phyloP scores from a whole-genome alignment of 2,888 invertebrate genomes.

The Cryptus viduatorius region DNA sequence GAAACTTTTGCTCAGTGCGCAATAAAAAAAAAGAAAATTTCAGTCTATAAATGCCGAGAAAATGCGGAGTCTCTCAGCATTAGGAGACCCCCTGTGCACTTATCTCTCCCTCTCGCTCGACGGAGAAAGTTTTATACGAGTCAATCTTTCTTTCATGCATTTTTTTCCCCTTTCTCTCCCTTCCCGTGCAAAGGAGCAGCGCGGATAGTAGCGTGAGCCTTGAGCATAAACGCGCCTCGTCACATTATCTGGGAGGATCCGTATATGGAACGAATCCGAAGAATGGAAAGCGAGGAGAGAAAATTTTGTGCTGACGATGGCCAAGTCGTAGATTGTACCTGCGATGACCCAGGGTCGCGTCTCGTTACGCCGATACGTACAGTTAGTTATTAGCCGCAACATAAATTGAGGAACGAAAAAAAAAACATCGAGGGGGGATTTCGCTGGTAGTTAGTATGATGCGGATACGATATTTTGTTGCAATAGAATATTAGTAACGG shows the following conservation, averaged over 20 bases:
- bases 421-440: not conserved
- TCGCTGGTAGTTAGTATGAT: slow-evolving; percentile 1
- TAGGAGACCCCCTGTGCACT: slow-evolving; percentile 39
- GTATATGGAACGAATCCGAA: slow-evolving; percentile 64
- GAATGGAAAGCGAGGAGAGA: slow-evolving; percentile 71
- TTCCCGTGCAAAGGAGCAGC: not conserved
- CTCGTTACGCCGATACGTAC: slow-evolving; percentile 40
- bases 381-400: slow-evolving; percentile 48
- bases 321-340: slow-evolving; percentile 6
- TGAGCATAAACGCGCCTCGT: slow-evolving; percentile 39
- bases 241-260: slow-evolving; percentile 58
- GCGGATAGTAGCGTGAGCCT: slow-evolving; percentile 4
- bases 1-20: slow-evolving; percentile 46
- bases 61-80: slow-evolving; percentile 36
- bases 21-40: slow-evolving; percentile 42
- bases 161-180: slow-evolving; percentile 29
- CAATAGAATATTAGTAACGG: slow-evolving; percentile 25
- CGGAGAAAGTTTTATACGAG: slow-evolving; percentile 64
- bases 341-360: slow-evolving; percentile 27
- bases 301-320: slow-evolving; percentile 44
- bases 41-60: slow-evolving; percentile 25
- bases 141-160: slow-evolving; percentile 44
- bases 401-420: slow-evolving; percentile 38
- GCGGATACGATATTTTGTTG: slow-evolving; percentile 18
- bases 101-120: slow-evolving; percentile 38